Evolutionary conservation across 2,888 invertebrate genomes (phyloP), one percentile per base, ranked within the genome.

Genomic region (Spisula solida): DNA sequence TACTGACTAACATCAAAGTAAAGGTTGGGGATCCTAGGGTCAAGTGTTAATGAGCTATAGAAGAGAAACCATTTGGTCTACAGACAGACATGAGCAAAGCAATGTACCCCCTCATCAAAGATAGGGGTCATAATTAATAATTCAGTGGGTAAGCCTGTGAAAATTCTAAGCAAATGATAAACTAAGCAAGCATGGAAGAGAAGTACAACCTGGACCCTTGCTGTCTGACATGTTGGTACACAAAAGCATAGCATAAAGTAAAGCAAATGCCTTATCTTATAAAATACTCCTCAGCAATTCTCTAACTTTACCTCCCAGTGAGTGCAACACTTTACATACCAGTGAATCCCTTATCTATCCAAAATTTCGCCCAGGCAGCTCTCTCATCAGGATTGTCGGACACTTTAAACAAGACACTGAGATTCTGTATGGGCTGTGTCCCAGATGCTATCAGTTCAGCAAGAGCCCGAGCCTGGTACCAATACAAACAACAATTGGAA

Each of bases 381-480:
- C 98, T 98, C 1, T 98, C 98, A 31, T 98, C 98, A 25, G 86
- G 87, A 10, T 91, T 92, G 94, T 95, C 95, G 10, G 95, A 94
- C 34, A 95, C 82, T 83, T 94, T 93, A 75, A 98, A 98, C 18
- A 99, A 97, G 6, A 99, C 98, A 92, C 98, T 98, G 78, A 99
- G 97, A 97, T 99, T 99, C 97, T 99, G 99, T 66, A 99, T 97
- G 0, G 99, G 99, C 96, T 99, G 99, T 94, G 99, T 99, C 75
- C 99, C 99, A 34, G 99, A 98, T 34, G 98, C 98, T 95, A 99
- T 99, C 5, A 98, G 97, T 97, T 99, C 99, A 96, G 98, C 98
- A 92, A 99, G 98, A 97, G 98, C 98, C 90, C 99, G 97, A 0
- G 97, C 96, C 95, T 95, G 90, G 82, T 82, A 60, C 56, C 82